phyloP scores from a whole-genome alignment of 2,888 invertebrate species.

The Tetheella fluctuosa region DNA sequence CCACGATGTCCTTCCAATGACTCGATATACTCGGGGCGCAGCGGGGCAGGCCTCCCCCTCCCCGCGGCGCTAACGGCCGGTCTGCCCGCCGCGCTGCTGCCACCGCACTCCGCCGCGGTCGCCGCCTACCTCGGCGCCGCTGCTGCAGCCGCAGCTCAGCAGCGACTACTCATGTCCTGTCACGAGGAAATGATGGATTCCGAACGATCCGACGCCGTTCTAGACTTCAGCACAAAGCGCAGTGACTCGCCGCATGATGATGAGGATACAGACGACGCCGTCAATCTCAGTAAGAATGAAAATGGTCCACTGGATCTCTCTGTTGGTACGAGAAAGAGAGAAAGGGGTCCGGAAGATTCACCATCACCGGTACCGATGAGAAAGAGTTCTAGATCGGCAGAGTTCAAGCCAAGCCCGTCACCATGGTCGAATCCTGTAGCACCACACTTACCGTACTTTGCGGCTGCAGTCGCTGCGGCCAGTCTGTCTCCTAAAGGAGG shows the following conservation, averaged over 20 bases:
- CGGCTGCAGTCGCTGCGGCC: conserved; percentile 90
- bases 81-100: conserved; percentile 88
- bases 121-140: conserved; percentile 91
- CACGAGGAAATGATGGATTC: conserved; percentile 87
- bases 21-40: conserved; percentile 89
- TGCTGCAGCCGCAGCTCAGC: conserved; percentile 89
- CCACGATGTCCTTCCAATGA: conserved; percentile 91
- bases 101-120: conserved; percentile 92
- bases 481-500: conserved; percentile 90
- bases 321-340: conserved; percentile 89
- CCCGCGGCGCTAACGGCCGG: conserved; percentile 87
- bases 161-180: conserved; percentile 91
- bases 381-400: conserved; percentile 87
- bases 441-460: conserved; percentile 91
- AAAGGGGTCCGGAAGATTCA: conserved; percentile 87
- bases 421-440: conserved; percentile 92
- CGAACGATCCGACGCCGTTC: conserved; percentile 86
- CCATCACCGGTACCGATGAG: conserved; percentile 85
- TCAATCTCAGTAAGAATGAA: conserved; percentile 89
- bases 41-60: conserved; percentile 76
- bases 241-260: conserved; percentile 78
- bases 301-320: conserved; percentile 92
- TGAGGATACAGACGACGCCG: conserved; percentile 85
- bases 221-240: conserved; percentile 93
- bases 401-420: conserved; percentile 88